phyloP scores from a whole-genome alignment of 2,113 vertebrate species.

The Ctenomys sociabilis region DNA sequence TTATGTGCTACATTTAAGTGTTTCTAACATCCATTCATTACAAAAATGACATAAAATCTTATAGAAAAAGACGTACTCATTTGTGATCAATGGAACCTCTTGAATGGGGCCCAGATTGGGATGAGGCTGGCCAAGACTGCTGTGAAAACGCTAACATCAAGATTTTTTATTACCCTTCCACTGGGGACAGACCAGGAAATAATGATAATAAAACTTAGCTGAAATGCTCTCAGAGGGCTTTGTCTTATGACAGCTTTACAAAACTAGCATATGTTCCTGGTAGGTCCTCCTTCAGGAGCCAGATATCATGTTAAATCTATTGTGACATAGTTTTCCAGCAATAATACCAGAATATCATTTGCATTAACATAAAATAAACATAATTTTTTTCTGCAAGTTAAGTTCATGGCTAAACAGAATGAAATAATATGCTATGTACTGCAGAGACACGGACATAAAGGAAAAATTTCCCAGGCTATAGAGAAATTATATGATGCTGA shows the following conservation, averaged over 20 bases:
- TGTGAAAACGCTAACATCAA: background rate
- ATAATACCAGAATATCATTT: background rate
- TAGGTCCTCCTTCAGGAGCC: background rate
- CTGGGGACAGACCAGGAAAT: background rate
- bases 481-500: background rate
- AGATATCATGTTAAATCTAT: background rate
- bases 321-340: background rate
- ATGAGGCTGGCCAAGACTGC: background rate
- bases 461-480: background rate
- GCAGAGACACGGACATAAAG: background rate
- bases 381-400: background rate
- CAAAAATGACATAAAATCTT: background rate
- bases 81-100: background rate
- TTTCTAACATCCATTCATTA: background rate
- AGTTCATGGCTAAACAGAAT: background rate
- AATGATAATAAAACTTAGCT: background rate
- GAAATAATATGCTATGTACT: background rate
- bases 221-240: background rate
- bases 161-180: background rate
- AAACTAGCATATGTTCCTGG: background rate
- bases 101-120: accelerated
- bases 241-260: background rate
- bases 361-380: background rate
- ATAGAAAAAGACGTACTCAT: background rate
- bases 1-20: conserved; percentile 33